A percentile compares a stretch with the other conserved stretches of the same genome.
Evolutionary conservation across 2,888 invertebrate genomes (phyloP).

Genomic region (Diarsia dahlii): DNA sequence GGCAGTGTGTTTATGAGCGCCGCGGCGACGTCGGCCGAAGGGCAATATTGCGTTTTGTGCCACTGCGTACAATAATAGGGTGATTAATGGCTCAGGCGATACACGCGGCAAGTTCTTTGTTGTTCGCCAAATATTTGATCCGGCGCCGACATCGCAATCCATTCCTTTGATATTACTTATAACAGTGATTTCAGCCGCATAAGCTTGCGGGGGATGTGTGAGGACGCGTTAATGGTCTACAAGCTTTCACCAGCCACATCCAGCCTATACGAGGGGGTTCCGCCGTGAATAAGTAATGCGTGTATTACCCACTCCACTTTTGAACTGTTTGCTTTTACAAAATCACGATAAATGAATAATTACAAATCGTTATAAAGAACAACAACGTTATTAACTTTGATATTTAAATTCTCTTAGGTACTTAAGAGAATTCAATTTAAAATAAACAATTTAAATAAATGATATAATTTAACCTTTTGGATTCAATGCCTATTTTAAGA

Average conservation of each 20-base stretch:
- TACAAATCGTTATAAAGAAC: constrained; percentile 33
- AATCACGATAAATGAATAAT: constrained; percentile 40
- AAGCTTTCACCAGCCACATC: constrained; percentile 63
- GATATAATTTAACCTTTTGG: not conserved
- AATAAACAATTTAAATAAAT: not conserved
- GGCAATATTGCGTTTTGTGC: constrained; percentile 88
- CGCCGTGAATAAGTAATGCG: constrained; percentile 56
- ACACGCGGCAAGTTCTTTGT: constrained; percentile 86
- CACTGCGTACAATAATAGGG: constrained; percentile 85
- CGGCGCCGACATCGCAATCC: constrained; percentile 81
- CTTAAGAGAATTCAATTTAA: too few relatives aligned
- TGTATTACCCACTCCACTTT: constrained; percentile 54
- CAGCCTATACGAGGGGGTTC: constrained; percentile 42
- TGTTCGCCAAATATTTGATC: constrained; percentile 88
- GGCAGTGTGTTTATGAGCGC: constrained; percentile 85
- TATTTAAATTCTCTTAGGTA: not conserved
- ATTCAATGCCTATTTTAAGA: constrained; percentile 2
- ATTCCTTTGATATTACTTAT: constrained; percentile 81
- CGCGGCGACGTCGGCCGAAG: constrained; percentile 79
- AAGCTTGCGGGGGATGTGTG: constrained; percentile 70
- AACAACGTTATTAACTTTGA: constrained; percentile 14
- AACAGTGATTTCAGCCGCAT: constrained; percentile 70
- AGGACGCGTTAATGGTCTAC: constrained; percentile 69
- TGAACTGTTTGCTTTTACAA: constrained; percentile 49
- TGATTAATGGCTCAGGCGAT: constrained; percentile 88